A percentile compares a stretch with the other conserved stretches of the same genome.
Conservation (phyloP, 2,888 invertebrate genomes). For the Athripsodes cinereus region DNA sequence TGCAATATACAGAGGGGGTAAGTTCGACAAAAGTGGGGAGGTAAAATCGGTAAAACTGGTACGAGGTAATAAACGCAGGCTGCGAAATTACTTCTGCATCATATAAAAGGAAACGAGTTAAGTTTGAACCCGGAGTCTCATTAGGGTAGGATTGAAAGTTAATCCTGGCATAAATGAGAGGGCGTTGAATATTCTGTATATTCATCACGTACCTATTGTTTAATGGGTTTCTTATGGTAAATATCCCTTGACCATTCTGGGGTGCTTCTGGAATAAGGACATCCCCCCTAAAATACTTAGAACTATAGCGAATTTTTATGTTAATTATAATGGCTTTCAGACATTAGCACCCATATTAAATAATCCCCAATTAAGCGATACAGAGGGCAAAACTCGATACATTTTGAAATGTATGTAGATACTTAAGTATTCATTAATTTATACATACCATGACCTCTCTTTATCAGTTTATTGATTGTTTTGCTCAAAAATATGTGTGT, state of each 20-base stretch:
- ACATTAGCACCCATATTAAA: background rate
- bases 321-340: background rate
- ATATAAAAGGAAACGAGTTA: constrained; percentile 28
- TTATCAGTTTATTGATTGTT: too few relatives aligned
- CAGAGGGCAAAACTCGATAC: too few relatives aligned
- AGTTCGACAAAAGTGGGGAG: background rate
- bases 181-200: constrained; percentile 11
- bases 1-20: constrained; percentile 3
- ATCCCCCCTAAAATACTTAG: background rate
- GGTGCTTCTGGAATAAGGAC: background rate
- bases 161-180: constrained; percentile 20
- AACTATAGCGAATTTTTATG: background rate
- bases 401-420: too few relatives aligned
- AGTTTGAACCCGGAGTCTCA: constrained; percentile 22
- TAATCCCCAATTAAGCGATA: background rate
- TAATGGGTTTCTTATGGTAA: constrained; percentile 27
- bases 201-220: constrained; percentile 26
- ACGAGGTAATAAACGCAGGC: constrained; percentile 11
- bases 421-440: too few relatives aligned
- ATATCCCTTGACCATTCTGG: constrained; percentile 19
- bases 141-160: constrained; percentile 28
- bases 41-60: background rate
- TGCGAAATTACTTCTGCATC: constrained; percentile 27
- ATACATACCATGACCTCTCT: too few relatives aligned
- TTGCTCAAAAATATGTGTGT: too few relatives aligned